Evolutionary conservation across 2,797 vertebrate genomes (phyloP).

Genomic region (Threskiornis aethiopicus): DNA sequence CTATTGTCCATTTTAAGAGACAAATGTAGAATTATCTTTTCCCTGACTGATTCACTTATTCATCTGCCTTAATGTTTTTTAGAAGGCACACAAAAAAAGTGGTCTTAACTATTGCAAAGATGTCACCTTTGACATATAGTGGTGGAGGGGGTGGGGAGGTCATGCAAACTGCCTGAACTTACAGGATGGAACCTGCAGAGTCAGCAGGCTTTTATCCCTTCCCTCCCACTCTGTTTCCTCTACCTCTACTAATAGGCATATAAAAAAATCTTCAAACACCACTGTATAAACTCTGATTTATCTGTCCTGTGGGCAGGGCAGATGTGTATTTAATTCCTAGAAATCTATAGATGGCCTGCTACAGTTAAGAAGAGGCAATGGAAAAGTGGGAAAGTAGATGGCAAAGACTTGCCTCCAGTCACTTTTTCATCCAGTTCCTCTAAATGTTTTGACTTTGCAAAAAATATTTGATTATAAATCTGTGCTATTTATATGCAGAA

Average conservation of each 20-base stretch:
- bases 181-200: background rate
- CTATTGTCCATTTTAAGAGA: background rate
- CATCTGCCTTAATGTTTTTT: background rate
- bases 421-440: conserved; percentile 52
- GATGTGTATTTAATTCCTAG: background rate
- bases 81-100: background rate
- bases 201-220: conserved; percentile 4
- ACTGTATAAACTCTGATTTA: conserved; percentile 19
- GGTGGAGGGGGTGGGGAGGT: background rate
- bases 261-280: background rate
- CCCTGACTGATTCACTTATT: background rate
- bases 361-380: background rate
- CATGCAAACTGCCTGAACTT: background rate
- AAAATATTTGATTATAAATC: conserved; percentile 48
- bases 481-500: conserved; percentile 37
- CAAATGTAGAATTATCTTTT: background rate
- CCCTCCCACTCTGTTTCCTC: background rate
- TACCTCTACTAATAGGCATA: background rate
- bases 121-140: background rate
- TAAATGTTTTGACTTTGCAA: conserved; percentile 57
- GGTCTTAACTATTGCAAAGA: background rate
- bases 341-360: background rate
- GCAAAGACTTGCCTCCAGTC: background rate
- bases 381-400: background rate
- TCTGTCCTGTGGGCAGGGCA: background rate